A percentile compares a stretch with the other conserved stretches of the same genome.
These are phyloP conservation scores for Antheraea mylitta DNA, from an alignment of 1,140 invertebrate genomes.

Conservation along the genomic window DNA sequence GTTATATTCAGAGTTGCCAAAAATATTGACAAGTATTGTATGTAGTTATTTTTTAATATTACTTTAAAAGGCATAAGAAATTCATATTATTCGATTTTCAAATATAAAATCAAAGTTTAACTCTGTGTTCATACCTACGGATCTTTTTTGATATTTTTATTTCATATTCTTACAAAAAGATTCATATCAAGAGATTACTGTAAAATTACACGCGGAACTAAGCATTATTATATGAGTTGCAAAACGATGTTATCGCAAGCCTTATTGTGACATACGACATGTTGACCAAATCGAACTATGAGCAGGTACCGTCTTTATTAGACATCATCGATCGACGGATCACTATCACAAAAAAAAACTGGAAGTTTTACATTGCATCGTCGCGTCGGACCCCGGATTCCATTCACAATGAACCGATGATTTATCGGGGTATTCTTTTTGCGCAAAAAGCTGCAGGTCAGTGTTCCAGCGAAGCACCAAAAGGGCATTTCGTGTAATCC, in stretches of 20 bases:
- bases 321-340: slow-evolving; percentile 49
- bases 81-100: too few species aligned
- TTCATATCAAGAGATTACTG: slow-evolving; percentile 11
- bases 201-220: slow-evolving; percentile 62
- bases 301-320: slow-evolving; percentile 68
- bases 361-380: slow-evolving; percentile 43
- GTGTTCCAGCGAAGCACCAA: slow-evolving; percentile 64
- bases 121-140: neutral
- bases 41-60: too few species aligned
- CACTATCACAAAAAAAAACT: slow-evolving; percentile 58
- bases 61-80: too few species aligned
- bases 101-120: neutral
- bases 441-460: slow-evolving; percentile 68
- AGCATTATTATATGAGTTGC: slow-evolving; percentile 34
- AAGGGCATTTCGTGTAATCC: slow-evolving; percentile 73
- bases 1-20: too few species aligned
- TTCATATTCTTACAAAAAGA: neutral
- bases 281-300: slow-evolving; percentile 61
- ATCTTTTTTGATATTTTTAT: neutral
- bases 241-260: slow-evolving; percentile 53
- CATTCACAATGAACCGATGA: slow-evolving; percentile 61
- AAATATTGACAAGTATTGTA: too few species aligned
- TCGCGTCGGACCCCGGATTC: slow-evolving; percentile 45
- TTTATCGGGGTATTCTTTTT: slow-evolving; percentile 71
- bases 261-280: slow-evolving; percentile 71